A percentile compares a stretch with the other conserved stretches of the same genome.
These are phyloP conservation scores for Microplitis demolitor DNA, from an alignment of 1,140 invertebrate genomes.

Conservation along the genomic window DNA sequence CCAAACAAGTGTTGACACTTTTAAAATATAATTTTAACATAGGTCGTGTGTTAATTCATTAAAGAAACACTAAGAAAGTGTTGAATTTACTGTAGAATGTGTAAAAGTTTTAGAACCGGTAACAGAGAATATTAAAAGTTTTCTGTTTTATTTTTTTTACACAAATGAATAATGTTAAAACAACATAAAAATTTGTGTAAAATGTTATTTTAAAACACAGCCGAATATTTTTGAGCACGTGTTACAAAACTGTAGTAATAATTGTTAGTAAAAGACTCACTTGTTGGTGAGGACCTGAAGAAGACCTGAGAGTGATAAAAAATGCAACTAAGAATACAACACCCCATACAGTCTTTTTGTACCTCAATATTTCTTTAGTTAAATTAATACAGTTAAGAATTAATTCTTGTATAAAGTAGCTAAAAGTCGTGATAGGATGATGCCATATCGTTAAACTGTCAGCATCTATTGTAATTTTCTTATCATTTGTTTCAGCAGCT, in stretches of 20 bases:
- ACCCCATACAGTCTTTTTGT: slow-evolving; percentile 52
- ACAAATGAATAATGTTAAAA: too few species aligned
- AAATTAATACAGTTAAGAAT: slow-evolving; percentile 66
- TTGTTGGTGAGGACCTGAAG: slow-evolving; percentile 67
- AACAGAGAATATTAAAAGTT: too few species aligned
- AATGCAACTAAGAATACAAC: slow-evolving; percentile 54
- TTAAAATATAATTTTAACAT: too few species aligned
- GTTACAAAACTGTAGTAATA: not conserved
- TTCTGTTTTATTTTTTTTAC: too few species aligned
- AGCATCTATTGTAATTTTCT: slow-evolving; percentile 56
- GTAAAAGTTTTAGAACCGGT: too few species aligned
- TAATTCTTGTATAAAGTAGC: slow-evolving; percentile 83
- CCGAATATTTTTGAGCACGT: too few species aligned
- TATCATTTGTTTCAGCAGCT: not conserved
- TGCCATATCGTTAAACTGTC: slow-evolving; percentile 84
- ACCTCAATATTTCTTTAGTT: slow-evolving; percentile 59
- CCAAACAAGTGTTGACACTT: too few species aligned
- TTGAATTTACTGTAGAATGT: too few species aligned
- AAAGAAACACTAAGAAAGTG: too few species aligned
- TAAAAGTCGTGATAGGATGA: slow-evolving; percentile 79
- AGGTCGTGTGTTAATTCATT: too few species aligned
- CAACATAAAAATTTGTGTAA: too few species aligned
- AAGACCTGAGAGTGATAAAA: slow-evolving; percentile 57
- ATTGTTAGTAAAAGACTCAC: slow-evolving; percentile 51
- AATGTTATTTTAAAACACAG: too few species aligned